These are phyloP conservation scores for Ctenopoma kingsleyae DNA, from an alignment of 2,797 vertebrate species.

Conservation along the genomic window DNA sequence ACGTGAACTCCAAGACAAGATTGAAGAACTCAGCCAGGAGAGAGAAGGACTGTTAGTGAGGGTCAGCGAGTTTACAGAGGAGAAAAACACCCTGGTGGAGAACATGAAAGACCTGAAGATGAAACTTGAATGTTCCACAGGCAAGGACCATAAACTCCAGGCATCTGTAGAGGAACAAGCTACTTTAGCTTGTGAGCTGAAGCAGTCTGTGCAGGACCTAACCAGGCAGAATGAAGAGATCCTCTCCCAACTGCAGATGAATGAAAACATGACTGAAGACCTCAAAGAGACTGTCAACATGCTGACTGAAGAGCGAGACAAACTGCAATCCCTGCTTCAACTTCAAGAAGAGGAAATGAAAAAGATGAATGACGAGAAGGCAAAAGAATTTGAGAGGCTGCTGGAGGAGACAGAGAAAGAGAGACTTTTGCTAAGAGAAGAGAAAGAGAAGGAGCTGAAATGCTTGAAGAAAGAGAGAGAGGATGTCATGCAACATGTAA, in stretches of 20 bases:
- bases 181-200: slow-evolving; percentile 49
- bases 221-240: slow-evolving; percentile 83
- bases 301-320: slow-evolving; percentile 80
- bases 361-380: slow-evolving; percentile 54
- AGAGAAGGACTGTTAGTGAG: slow-evolving; percentile 48
- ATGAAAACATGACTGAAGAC: slow-evolving; percentile 82
- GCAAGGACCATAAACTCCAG: slow-evolving; percentile 80
- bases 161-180: slow-evolving; percentile 57
- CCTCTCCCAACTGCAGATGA: slow-evolving; percentile 77
- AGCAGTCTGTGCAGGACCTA: slow-evolving; percentile 78
- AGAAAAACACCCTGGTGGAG: slow-evolving; percentile 87
- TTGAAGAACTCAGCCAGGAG: slow-evolving; percentile 62
- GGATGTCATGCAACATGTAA: slow-evolving; percentile 42
- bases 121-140: slow-evolving; percentile 73
- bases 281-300: slow-evolving; percentile 77
- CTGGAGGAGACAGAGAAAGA: slow-evolving; percentile 69
- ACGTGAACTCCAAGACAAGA: slow-evolving; percentile 87
- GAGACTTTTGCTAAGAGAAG: slow-evolving; percentile 63
- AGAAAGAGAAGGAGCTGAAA: slow-evolving; percentile 66
- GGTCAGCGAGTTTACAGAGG: slow-evolving; percentile 80
- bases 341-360: slow-evolving; percentile 75
- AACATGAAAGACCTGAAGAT: slow-evolving; percentile 79
- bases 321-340: slow-evolving; percentile 72
- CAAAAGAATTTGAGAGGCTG: slow-evolving; percentile 65
- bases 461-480: slow-evolving; percentile 49